Base-by-base conservation (phyloP, 2,888 invertebrate genomes). In the Philonicus albiceps region DNA sequence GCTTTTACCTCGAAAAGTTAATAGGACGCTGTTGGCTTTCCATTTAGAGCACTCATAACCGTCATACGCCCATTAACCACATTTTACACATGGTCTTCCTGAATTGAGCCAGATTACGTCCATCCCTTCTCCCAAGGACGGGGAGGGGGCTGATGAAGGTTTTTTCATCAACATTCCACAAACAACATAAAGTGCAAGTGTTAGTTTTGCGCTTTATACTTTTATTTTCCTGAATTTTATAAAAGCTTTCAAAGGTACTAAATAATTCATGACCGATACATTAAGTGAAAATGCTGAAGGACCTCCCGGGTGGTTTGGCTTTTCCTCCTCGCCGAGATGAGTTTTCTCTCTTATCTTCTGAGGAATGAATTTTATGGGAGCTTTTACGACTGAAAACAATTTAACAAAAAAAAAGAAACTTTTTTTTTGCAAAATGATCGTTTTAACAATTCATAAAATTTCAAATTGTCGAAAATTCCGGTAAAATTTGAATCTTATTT, bases 181-280 rank as follows among this genome's bases (percentile, higher is more conserved):
- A 19, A 11, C 64, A 13, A 3, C 40, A 43, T 11, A 64, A 22
- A 64, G 7, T 64, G 27, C 64, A 64, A 74, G 74, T 31, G 74
- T 76, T 76, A 76, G 76, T 76, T 76, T 31, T 40, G 0, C 34
- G 40, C 76, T 76, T 22, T 13, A 43, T 11, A 76, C 22, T 37
- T 76, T 76, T 76, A 76, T 37, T 37, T 75, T 19, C 40, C 37
- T 22, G 19, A 76, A 76, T 76, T 76, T 76, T 76, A 76, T 76
- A 76, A 40, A 34, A 37, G 76, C 76, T 76, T 76, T 76, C 76
- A 76, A 76, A 19, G 76, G 40, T 76, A 37, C 76, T 76, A 76
- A 76, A 76, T 76, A 76, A 76, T 76, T 76, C 76, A 76, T 76
- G 76, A 40, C 40, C 76, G 76, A 76, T 76, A 76, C 37, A 76